These are phyloP conservation scores for Ditylenchus dipsaci DNA, from an alignment of 1,140 invertebrate species.

Conservation along the genomic window DNA sequence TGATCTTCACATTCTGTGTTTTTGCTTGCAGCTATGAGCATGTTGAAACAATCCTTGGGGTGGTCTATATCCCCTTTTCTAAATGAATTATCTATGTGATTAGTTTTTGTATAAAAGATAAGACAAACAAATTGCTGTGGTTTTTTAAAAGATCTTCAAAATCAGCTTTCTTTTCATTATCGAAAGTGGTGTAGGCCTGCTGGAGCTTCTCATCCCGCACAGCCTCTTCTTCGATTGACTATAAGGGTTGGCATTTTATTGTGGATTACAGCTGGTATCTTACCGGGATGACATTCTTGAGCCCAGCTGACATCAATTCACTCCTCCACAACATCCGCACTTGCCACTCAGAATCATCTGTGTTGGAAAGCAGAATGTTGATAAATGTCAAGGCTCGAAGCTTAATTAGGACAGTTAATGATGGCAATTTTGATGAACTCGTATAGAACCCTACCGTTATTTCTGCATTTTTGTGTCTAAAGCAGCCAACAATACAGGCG, in stretches of 20 bases:
- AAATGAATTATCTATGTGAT: background rate
- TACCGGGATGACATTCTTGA: conserved; percentile 32
- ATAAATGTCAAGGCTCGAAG: conserved; percentile 25
- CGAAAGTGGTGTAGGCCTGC: conserved; percentile 13
- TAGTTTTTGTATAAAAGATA: conserved; percentile 18
- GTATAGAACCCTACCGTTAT: conserved; percentile 21
- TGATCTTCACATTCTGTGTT: conserved; percentile 27
- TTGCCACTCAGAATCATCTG: conserved; percentile 35
- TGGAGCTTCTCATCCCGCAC: conserved; percentile 17
- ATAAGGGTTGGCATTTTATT: background rate
- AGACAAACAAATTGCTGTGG: conserved; percentile 21
- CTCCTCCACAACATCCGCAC: conserved; percentile 39
- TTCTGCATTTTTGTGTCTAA: conserved; percentile 10
- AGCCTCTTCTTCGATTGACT: conserved; percentile 18
- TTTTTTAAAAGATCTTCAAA: conserved; percentile 23
- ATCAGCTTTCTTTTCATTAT: conserved; percentile 21
- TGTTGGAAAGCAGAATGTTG: conserved; percentile 16
- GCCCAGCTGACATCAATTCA: conserved; percentile 24
- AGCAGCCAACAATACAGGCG: conserved; percentile 29
- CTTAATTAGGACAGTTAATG: conserved; percentile 8
- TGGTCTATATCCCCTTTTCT: conserved; percentile 26
- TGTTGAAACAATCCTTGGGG: conserved; percentile 21
- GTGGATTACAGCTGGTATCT: background rate
- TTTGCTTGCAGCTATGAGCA: conserved; percentile 33
- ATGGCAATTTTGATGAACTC: background rate